Evolutionary conservation across 2,797 vertebrate genomes (phyloP).

Genomic region (Pipistrellus kuhlii): DNA sequence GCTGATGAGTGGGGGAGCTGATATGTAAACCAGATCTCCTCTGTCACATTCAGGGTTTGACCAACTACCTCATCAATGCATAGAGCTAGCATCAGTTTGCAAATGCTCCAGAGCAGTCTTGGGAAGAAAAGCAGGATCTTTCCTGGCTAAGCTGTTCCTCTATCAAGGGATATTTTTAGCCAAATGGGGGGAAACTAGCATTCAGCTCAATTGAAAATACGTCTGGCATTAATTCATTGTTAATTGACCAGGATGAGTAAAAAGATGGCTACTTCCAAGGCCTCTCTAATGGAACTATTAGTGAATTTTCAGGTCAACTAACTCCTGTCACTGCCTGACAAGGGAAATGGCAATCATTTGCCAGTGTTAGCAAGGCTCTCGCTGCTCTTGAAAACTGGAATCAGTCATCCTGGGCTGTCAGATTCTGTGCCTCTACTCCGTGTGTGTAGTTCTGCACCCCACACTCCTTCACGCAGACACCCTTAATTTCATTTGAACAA

Average conservation of each 20-base stretch:
- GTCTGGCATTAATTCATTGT: constrained; percentile 80
- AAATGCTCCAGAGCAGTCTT: neutral
- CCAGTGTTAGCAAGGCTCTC: constrained; percentile 65
- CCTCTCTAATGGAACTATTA: constrained; percentile 82
- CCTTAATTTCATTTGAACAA: neutral
- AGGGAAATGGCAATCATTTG: constrained; percentile 82
- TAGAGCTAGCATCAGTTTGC: neutral
- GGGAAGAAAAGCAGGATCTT: constrained; percentile 41
- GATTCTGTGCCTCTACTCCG: neutral
- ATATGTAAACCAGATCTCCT: neutral
- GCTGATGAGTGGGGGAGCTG: neutral
- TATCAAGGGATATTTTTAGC: constrained; percentile 68
- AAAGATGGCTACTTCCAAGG: constrained; percentile 80
- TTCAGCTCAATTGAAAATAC: constrained; percentile 77
- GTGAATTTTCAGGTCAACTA: constrained; percentile 84
- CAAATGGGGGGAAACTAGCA: constrained; percentile 61
- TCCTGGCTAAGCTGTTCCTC: constrained; percentile 8
- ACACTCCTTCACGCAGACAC: neutral
- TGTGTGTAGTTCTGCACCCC: neutral
- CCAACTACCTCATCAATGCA: neutral
- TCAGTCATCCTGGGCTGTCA: constrained; percentile 67
- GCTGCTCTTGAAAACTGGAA: constrained; percentile 59
- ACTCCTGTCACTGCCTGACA: constrained; percentile 82
- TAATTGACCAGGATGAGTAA: constrained; percentile 82
- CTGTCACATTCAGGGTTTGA: neutral